Evolutionary conservation across 2,888 invertebrate genomes (phyloP).

Genomic region (Archips xylosteana): DNA sequence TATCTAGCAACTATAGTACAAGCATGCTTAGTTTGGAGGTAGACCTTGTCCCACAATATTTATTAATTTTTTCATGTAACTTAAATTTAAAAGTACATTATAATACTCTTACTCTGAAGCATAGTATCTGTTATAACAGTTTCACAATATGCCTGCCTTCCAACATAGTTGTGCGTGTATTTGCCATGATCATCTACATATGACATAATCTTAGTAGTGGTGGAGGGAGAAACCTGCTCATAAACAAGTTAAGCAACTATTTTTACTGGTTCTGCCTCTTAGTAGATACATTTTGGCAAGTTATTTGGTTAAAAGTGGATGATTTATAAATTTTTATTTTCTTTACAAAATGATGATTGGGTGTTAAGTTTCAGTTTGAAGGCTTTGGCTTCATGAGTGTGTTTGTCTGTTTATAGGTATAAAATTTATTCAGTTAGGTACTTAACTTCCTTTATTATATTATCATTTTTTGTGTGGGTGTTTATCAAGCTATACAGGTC

Average conservation of each 20-base stretch:
- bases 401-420: background rate
- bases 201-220: constrained; percentile 13
- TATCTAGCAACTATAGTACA: too few species aligned
- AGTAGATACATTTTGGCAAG: constrained; percentile 1
- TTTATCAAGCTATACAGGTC: too few species aligned
- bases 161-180: background rate
- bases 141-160: background rate
- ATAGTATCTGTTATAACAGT: background rate
- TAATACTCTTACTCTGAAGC: too few species aligned
- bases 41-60: too few species aligned
- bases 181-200: background rate
- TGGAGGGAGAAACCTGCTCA: constrained; percentile 7
- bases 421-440: too few species aligned
- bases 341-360: background rate
- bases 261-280: constrained; percentile 17
- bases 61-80: too few species aligned
- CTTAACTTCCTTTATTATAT: too few species aligned
- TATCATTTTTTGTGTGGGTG: too few species aligned
- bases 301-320: background rate
- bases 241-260: constrained; percentile 9
- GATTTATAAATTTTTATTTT: background rate
- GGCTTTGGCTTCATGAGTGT: background rate
- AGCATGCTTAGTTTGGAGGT: too few species aligned
- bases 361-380: background rate
- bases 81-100: too few species aligned